Evolutionary conservation across 2,888 invertebrate genomes (phyloP), one percentile per base, ranked within the genome.

Genomic region (Eremobia ochroleuca): DNA sequence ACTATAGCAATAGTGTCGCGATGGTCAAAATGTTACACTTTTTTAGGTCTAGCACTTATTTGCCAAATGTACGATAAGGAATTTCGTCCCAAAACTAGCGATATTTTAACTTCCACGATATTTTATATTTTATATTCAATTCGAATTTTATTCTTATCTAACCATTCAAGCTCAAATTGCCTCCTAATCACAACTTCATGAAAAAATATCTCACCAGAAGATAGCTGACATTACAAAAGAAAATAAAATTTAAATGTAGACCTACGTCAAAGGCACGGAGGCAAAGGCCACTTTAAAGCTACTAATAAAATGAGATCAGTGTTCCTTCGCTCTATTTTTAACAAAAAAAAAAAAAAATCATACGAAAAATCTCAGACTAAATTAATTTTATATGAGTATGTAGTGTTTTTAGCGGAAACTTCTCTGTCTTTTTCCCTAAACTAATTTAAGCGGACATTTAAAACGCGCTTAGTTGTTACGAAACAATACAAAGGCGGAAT

Each of bases 181-280:
- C 40, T 31, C 9, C 15, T 66, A 43, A 46, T 25, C 37, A 61
- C 8, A 40, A 40, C 21, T 52, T 61, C 15, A 28, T 61, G 25
- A 61, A 61, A 67, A 78, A 78, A n/a, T 25, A 34, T 68, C 49
- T 68, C 13, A 40, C 40, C 67, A 40, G n/a, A 28, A 49, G 4
- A 68, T 15, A 43, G 46, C 67, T 58, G 25, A 49, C 18, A 43
- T 76, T 80, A 49, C 18, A 82, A 46, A 58, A 68, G 46, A 67
- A 62, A 82, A 68, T 77, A 25, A 79, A 18, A 15, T 82, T 52
- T 49, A 58, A 68, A 75, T 68, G 21, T 43, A 55, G 43, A 66
- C 18, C 18, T 28, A 55, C 28, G 28, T 62, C 40, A 70, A 58
- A 77, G 28, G 34, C 49, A 62, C 13, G n/a, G 13, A 71, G 34